These are phyloP conservation scores for Drosophila pseudoananassae DNA, from an alignment of 1,140 invertebrate species.

Conservation along the genomic window DNA sequence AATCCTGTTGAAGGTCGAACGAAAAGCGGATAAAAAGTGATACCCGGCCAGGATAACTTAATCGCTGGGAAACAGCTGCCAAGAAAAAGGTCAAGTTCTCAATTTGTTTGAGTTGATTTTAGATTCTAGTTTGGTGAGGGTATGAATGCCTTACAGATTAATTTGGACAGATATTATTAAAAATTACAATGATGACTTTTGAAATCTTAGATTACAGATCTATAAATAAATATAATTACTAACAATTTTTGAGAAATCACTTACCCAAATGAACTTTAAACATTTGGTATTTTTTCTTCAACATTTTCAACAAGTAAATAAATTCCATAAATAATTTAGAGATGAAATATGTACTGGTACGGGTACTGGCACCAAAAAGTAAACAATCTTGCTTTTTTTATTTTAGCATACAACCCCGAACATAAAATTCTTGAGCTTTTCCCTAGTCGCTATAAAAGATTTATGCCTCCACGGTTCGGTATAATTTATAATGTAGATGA, in stretches of 20 bases:
- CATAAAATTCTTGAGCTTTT: conserved; percentile 19
- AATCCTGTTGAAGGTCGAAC: conserved; percentile 12
- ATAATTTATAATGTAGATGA: conserved; percentile 34
- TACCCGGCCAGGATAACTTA: conserved; percentile 24
- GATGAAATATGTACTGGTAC: neutral
- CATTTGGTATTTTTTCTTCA: neutral
- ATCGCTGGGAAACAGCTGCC: conserved; percentile 34
- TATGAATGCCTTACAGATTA: neutral
- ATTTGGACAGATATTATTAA: neutral
- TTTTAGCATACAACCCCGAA: neutral
- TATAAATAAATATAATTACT: neutral
- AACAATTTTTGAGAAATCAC: no score
- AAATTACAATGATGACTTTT: neutral
- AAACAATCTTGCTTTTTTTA: neutral
- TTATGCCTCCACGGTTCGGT: conserved; percentile 11
- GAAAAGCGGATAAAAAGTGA: conserved; percentile 5
- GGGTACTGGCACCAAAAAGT: neutral
- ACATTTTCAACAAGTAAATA: neutral
- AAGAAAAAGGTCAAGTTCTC: conserved; percentile 39
- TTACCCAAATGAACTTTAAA: neutral
- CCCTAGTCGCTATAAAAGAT: conserved; percentile 33
- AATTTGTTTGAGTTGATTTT: conserved; percentile 19
- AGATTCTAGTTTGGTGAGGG: neutral
- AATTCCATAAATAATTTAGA: conserved; percentile 3
- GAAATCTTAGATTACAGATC: neutral